Percentiles rank a stretch among this genome's conserved stretches.
phyloP scores from a whole-genome alignment of 92 coral and sea anemone genomes.

The Epizoanthus ramosus region DNA sequence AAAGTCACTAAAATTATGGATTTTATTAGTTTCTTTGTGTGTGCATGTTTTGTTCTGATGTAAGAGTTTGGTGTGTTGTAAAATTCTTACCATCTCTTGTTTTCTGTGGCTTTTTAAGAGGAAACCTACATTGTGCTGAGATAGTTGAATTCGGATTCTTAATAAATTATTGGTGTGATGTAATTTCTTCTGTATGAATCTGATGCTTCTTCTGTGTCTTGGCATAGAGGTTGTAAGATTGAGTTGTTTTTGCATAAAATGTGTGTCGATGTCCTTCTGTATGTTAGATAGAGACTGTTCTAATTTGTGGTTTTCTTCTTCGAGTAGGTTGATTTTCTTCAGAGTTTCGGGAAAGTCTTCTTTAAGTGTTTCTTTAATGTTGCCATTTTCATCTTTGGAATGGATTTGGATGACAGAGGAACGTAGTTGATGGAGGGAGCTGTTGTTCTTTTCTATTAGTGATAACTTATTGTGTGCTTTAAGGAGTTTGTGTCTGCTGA shows the following conservation, averaged over 20 bases:
- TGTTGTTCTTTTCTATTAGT: neutral
- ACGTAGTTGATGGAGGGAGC: neutral
- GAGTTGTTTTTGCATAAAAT: neutral
- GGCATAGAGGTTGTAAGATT: neutral
- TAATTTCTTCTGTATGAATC: neutral
- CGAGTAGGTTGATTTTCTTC: neutral
- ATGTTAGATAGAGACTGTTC: neutral
- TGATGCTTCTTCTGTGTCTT: neutral
- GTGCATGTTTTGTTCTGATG: neutral
- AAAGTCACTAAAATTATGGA: constrained; percentile 14
- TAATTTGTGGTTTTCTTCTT: neutral
- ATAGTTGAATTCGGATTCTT: neutral
- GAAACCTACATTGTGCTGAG: neutral
- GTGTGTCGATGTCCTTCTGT: neutral
- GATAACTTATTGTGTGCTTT: neutral
- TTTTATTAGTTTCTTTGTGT: neutral
- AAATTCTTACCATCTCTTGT: neutral
- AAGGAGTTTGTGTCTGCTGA: neutral
- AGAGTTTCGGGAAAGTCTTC: neutral
- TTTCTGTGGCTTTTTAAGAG: neutral
- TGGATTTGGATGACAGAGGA: neutral
- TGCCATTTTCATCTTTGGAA: neutral
- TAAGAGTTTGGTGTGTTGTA: neutral
- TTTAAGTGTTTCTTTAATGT: neutral
- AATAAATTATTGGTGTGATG: neutral